Percentiles rank a stretch among this genome's conserved stretches.
Conservation (phyloP, 2,797 vertebrate species). For the Chanos chanos region DNA sequence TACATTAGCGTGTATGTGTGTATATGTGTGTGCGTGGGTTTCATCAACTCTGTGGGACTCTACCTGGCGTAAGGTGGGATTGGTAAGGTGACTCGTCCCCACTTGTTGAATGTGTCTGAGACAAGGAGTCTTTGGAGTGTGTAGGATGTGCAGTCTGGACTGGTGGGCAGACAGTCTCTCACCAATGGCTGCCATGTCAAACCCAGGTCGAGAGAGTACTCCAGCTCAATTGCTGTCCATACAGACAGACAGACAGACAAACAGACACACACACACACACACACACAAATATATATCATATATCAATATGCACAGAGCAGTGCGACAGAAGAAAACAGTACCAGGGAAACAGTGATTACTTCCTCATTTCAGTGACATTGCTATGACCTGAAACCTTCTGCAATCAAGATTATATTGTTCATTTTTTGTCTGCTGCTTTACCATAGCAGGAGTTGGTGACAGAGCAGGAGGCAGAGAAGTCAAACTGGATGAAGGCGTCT, state of each 20-base stretch:
- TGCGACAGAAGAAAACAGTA: not conserved
- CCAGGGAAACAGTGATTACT: not conserved
- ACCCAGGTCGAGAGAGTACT: slow-evolving; percentile 94
- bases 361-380: no score
- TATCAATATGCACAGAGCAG: not conserved
- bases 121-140: slow-evolving; percentile 90
- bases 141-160: slow-evolving; percentile 88
- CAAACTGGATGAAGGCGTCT: slow-evolving; percentile 94
- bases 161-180: slow-evolving; percentile 91
- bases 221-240: slow-evolving; percentile 86
- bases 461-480: slow-evolving; percentile 97
- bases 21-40: not conserved
- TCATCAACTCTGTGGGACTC: not conserved
- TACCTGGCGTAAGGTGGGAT: slow-evolving; percentile 91
- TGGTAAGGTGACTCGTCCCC: slow-evolving; percentile 92
- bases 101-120: slow-evolving; percentile 96
- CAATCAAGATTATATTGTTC: no score
- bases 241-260: slow-evolving; percentile 18
- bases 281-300: not conserved
- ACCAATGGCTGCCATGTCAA: slow-evolving; percentile 87
- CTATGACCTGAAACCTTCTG: no score
- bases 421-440: no score
- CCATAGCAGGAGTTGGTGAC: slow-evolving; percentile 97
- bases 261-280: not conserved
- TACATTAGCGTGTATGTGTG: not conserved